phyloP scores from a whole-genome alignment of 2,113 vertebrate species.

The Origma solitaria region DNA sequence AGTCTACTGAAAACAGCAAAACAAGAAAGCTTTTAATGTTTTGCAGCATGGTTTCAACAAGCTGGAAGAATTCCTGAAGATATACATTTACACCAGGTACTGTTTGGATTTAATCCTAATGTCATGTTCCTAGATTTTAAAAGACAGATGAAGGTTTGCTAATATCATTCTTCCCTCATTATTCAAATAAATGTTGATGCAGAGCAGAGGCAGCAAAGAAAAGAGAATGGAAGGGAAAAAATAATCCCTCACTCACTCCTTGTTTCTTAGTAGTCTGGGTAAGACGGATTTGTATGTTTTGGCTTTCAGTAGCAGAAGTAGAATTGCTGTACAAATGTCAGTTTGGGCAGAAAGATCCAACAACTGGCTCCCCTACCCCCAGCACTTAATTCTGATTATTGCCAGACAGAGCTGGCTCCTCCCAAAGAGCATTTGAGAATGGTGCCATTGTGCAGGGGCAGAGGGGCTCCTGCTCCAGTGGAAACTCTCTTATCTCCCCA shows the following conservation, averaged over 20 bases:
- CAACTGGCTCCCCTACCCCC: background rate
- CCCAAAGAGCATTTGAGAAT: conserved; percentile 53
- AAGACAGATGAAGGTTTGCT: background rate
- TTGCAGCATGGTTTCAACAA: background rate
- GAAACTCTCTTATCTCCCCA: conserved; percentile 72
- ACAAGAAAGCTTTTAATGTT: background rate
- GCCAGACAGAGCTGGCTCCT: conserved; percentile 44
- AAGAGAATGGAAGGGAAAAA: background rate
- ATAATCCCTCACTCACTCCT: background rate
- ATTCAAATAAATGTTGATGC: background rate
- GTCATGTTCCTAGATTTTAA: background rate
- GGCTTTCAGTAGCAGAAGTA: conserved; percentile 60
- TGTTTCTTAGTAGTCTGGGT: conserved; percentile 33
- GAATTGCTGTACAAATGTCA: conserved; percentile 62
- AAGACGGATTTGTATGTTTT: conserved; percentile 57
- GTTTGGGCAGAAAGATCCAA: conserved; percentile 41
- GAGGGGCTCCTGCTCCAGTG: conserved; percentile 59
- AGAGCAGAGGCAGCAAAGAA: background rate
- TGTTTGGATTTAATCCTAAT: background rate
- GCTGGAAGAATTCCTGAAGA: background rate
- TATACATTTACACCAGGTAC: background rate
- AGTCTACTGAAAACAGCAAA: background rate
- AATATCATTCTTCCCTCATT: conserved; percentile 12
- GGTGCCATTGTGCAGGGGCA: conserved; percentile 44
- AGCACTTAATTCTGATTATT: conserved; percentile 58